phyloP scores from a whole-genome alignment of 2,113 vertebrate species.

The Apaloderma vittatum region DNA sequence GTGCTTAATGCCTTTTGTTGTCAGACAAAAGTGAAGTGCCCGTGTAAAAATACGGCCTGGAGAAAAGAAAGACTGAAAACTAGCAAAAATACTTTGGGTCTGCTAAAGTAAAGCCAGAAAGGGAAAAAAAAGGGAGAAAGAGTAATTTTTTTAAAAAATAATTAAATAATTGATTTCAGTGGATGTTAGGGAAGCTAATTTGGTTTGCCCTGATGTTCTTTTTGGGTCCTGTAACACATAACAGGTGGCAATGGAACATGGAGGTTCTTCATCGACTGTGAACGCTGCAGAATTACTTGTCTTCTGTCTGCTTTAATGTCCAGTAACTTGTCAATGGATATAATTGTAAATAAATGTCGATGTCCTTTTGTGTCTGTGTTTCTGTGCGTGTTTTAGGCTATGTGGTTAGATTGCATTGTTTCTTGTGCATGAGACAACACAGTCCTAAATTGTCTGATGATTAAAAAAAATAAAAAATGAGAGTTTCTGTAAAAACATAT shows the following conservation, averaged over 20 bases:
- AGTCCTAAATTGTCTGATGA: background rate
- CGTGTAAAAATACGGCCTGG: background rate
- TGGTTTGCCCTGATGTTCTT: background rate
- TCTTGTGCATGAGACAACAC: background rate
- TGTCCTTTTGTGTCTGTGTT: background rate
- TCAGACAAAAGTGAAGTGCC: background rate
- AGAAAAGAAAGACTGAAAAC: background rate
- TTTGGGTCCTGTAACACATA: background rate
- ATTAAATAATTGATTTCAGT: background rate
- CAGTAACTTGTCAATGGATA: background rate
- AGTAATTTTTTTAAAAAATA: background rate
- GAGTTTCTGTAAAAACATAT: background rate
- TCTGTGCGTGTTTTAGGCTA: background rate
- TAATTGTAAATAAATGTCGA: background rate
- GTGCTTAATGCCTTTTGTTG: background rate
- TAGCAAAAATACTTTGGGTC: background rate
- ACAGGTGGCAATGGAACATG: rapidly evolving
- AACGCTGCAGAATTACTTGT: background rate
- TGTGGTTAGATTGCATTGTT: background rate
- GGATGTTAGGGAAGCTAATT: background rate
- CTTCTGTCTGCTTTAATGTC: background rate
- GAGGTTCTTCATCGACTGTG: background rate
- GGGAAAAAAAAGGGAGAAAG: background rate
- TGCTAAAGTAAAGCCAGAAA: background rate
- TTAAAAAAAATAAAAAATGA: background rate